A percentile compares a stretch with the other conserved stretches of the same genome.
Evolutionary conservation across 2,113 vertebrate genomes (phyloP).

Genomic region (Plestiodon gilberti): DNA sequence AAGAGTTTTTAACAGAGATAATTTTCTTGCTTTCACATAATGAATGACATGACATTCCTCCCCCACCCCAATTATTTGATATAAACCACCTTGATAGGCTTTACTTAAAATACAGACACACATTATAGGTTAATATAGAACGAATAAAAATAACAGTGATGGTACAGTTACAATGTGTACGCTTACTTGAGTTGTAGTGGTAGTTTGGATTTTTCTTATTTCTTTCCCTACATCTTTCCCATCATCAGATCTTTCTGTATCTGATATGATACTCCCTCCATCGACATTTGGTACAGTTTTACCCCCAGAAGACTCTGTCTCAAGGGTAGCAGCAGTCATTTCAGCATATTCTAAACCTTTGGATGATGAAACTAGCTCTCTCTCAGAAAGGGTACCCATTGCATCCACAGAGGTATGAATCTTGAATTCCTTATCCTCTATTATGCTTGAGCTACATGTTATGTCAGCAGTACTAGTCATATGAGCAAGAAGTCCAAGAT

Average conservation of each 20-base stretch:
- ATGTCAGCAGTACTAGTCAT: slow-evolving; percentile 86
- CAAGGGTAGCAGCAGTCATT: slow-evolving; percentile 75
- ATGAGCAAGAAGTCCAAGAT: slow-evolving; percentile 86
- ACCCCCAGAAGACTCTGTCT: slow-evolving; percentile 73
- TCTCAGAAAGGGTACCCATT: slow-evolving; percentile 76
- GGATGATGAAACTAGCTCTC: slow-evolving; percentile 74
- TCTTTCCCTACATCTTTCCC: slow-evolving; percentile 93
- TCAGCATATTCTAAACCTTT: slow-evolving; percentile 78
- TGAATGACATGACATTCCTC: background rate
- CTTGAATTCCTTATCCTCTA: slow-evolving; percentile 90
- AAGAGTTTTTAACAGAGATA: background rate
- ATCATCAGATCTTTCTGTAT: slow-evolving; percentile 97
- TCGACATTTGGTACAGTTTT: slow-evolving; percentile 79
- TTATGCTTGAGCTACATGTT: slow-evolving; percentile 79
- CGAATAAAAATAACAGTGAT: background rate
- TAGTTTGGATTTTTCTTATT: slow-evolving; percentile 96
- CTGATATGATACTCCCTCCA: slow-evolving; percentile 80
- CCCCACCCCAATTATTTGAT: background rate
- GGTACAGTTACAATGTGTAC: background rate
- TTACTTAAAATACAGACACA: background rate
- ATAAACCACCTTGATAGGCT: background rate
- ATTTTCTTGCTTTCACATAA: background rate
- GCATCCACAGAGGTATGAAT: slow-evolving; percentile 84
- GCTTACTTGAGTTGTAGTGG: slow-evolving; percentile 93
- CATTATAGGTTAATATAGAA: background rate